A percentile compares a stretch with the other conserved stretches of the same genome.
Evolutionary conservation across 64 coral and sea anemone genomes (phyloP).

Genomic region (Montipora efflorescens): DNA sequence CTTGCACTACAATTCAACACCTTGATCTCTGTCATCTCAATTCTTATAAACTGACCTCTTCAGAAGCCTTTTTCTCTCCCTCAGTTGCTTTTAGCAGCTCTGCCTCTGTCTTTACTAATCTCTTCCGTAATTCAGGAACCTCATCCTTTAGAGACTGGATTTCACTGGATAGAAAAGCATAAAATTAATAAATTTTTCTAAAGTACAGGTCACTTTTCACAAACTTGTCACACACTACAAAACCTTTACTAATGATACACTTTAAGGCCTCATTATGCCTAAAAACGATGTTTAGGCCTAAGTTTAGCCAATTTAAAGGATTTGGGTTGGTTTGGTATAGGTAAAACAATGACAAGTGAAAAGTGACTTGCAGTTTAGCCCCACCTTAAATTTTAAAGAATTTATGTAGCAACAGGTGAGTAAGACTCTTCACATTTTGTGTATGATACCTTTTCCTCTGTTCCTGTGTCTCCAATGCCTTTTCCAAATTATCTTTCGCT

Average conservation of each 20-base stretch:
- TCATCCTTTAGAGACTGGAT: conserved; percentile 87
- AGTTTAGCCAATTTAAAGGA: no score
- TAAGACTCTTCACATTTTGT: background rate
- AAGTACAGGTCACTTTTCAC: no score
- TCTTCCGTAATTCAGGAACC: conserved; percentile 79
- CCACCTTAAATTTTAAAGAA: no score
- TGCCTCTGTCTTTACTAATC: conserved; percentile 54
- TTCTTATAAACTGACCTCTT: conserved; percentile 59
- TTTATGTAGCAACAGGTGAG: background rate
- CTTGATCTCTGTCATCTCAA: no score
- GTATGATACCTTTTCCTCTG: conserved; percentile 75
- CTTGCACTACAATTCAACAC: no score
- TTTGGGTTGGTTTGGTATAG: no score
- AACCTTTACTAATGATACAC: no score
- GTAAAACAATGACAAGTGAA: background rate
- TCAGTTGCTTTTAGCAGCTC: conserved; percentile 82
- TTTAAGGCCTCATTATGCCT: no score
- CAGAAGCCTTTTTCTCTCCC: conserved; percentile 79
- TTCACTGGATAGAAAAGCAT: conserved; percentile 62
- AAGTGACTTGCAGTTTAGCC: no score
- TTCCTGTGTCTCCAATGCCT: conserved; percentile 73
- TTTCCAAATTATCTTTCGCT: conserved; percentile 84
- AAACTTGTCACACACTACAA: no score
- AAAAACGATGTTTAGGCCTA: no score
- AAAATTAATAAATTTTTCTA: no score